These are phyloP conservation scores for Microctonus hyperodae DNA, from an alignment of 2,888 invertebrate genomes.

Conservation along the genomic window DNA sequence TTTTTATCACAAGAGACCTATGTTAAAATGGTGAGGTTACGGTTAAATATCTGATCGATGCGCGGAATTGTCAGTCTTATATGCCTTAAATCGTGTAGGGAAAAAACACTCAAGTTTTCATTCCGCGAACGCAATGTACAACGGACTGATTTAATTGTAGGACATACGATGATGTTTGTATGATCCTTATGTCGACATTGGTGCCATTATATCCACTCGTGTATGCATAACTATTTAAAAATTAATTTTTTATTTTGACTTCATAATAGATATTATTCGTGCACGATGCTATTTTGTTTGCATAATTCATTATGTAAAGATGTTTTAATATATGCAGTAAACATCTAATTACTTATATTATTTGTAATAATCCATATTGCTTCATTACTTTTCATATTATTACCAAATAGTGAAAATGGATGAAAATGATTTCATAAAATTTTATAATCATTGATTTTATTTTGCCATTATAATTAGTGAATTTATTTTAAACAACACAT, in stretches of 20 bases:
- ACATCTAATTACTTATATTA: neutral
- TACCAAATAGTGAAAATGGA: neutral
- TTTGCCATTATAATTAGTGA: constrained; percentile 1
- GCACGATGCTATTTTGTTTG: neutral
- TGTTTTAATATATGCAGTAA: constrained; percentile 5
- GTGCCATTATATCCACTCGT: constrained; percentile 29
- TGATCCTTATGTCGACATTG: constrained; percentile 31
- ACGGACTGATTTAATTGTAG: constrained; percentile 27
- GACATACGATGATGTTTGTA: constrained; percentile 27
- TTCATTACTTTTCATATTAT: neutral
- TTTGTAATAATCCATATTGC: constrained; percentile 4
- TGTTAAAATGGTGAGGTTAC: constrained; percentile 43
- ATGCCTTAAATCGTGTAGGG: constrained; percentile 12
- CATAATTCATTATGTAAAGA: neutral
- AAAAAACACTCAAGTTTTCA: constrained; percentile 28
- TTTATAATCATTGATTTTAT: constrained; percentile 6
- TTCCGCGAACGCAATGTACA: constrained; percentile 37
- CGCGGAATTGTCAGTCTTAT: constrained; percentile 36
- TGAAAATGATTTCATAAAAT: neutral
- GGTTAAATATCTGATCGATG: constrained; percentile 52
- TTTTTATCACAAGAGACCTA: constrained; percentile 26
- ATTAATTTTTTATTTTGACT: constrained; percentile 19
- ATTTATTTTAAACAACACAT: constrained; percentile 20
- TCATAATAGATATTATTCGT: neutral
- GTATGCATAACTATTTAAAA: constrained; percentile 24